These are phyloP conservation scores for Philhelius pedissequus DNA, from an alignment of 2,888 invertebrate species.

Conservation along the genomic window DNA sequence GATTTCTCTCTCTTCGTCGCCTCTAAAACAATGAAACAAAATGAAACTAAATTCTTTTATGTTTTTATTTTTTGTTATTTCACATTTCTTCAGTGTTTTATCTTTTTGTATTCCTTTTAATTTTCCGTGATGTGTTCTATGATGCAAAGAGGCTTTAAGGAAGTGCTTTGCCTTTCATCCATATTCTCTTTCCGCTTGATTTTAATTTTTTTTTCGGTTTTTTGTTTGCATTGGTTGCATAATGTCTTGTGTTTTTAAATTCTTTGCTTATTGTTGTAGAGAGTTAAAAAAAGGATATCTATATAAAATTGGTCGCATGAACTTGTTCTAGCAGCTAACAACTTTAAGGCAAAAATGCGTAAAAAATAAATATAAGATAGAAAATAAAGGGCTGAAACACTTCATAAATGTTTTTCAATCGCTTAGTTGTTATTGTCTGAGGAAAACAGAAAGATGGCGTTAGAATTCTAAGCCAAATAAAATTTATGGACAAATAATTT, in stretches of 20 bases:
- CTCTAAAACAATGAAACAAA: not conserved
- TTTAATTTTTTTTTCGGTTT: not conserved
- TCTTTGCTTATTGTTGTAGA: not conserved
- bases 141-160: constrained; percentile 19
- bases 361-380: no score
- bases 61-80: not conserved
- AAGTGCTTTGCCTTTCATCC: constrained; percentile 26
- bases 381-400: no score
- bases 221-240: constrained; percentile 28
- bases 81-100: not conserved
- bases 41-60: constrained; percentile 26
- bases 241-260: constrained; percentile 37
- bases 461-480: no score
- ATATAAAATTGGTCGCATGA: no score
- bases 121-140: constrained; percentile 18
- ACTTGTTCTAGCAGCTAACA: no score
- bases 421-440: no score
- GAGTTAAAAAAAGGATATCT: not conserved
- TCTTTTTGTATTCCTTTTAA: not conserved
- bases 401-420: no score
- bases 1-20: constrained; percentile 15
- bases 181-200: not conserved
- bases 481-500: no score
- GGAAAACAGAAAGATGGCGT: no score
- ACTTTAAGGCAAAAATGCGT: no score